Percentiles rank a stretch among this genome's conserved stretches.
These are phyloP conservation scores for Athripsodes cinereus DNA, from an alignment of 2,888 invertebrate species.

Conservation along the genomic window DNA sequence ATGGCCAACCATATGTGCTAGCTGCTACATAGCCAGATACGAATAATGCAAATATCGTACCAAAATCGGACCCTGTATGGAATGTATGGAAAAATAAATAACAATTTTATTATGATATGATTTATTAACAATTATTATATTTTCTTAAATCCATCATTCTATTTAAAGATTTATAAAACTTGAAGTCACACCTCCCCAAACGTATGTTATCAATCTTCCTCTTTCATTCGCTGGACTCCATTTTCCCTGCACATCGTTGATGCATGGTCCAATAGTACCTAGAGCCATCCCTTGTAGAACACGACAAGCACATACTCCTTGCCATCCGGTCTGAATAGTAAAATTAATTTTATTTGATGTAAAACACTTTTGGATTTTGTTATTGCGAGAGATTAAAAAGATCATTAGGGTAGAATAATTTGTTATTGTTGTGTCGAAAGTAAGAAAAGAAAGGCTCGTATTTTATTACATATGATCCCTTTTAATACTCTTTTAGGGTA, in stretches of 20 bases:
- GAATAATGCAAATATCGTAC: slow-evolving; percentile 68
- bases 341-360: neutral
- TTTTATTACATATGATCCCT: too few relatives aligned
- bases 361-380: too few relatives aligned
- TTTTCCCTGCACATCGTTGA: slow-evolving; percentile 63
- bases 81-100: too few relatives aligned
- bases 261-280: slow-evolving; percentile 62
- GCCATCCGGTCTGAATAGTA: slow-evolving; percentile 46
- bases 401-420: too few relatives aligned
- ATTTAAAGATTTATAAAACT: too few relatives aligned
- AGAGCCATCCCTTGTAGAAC: slow-evolving; percentile 68
- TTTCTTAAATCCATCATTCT: too few relatives aligned
- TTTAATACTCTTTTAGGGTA: too few relatives aligned
- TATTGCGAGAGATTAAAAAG: too few relatives aligned
- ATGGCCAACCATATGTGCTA: slow-evolving; percentile 68
- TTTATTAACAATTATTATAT: too few relatives aligned
- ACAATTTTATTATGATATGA: too few relatives aligned
- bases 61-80: slow-evolving; percentile 66
- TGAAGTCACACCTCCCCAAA: slow-evolving; percentile 39
- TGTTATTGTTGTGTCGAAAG: too few relatives aligned
- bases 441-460: too few relatives aligned
- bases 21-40: slow-evolving; percentile 66
- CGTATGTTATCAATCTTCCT: slow-evolving; percentile 50
- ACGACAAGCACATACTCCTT: slow-evolving; percentile 55
- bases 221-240: slow-evolving; percentile 64